Evolutionary conservation across 2,113 vertebrate species (phyloP).

Genomic region (Thomomys bottae): DNA sequence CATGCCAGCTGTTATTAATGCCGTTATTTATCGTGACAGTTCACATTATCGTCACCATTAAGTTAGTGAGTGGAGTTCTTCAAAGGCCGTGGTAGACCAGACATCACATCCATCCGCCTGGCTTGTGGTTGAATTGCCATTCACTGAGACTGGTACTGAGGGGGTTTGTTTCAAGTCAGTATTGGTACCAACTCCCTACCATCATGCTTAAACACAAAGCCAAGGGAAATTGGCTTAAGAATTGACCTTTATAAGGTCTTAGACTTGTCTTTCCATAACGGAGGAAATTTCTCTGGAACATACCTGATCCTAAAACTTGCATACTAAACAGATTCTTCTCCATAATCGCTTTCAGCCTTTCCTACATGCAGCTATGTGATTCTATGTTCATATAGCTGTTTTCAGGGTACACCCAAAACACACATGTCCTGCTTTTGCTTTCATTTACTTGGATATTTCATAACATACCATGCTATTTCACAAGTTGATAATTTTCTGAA

Average conservation of each 20-base stretch:
- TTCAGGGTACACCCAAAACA: neutral
- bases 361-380: constrained; percentile 1
- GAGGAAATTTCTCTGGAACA: neutral
- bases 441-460: constrained; percentile 16
- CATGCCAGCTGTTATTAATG: neutral
- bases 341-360: neutral
- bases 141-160: neutral
- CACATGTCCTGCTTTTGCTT: constrained; percentile 31
- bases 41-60: neutral
- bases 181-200: neutral
- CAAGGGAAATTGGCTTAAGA: constrained; percentile 34
- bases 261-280: constrained; percentile 11
- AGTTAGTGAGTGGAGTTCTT: neutral
- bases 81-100: neutral
- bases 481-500: constrained; percentile 43
- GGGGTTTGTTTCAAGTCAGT: constrained; percentile 20
- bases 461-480: neutral
- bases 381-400: neutral
- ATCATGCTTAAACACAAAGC: constrained; percentile 25
- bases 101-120: neutral
- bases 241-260: constrained; percentile 3
- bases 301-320: neutral
- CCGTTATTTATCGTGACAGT: no score
- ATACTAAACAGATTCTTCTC: constrained; percentile 10
- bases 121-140: neutral